Percentiles rank a stretch among this genome's conserved stretches.
Evolutionary conservation across 2,888 invertebrate genomes (phyloP).

Genomic region (Scrobipalpa costella): DNA sequence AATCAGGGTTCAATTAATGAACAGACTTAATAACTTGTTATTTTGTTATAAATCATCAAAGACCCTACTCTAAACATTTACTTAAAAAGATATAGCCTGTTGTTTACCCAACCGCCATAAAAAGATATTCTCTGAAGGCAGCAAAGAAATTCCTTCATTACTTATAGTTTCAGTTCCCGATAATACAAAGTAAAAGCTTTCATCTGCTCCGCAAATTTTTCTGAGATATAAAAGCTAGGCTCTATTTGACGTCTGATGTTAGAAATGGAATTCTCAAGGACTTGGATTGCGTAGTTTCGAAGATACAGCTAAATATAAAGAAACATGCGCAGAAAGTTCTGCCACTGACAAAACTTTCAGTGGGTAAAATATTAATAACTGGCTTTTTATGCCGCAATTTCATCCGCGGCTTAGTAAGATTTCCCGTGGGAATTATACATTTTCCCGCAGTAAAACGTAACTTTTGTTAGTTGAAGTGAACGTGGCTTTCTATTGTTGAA

Average conservation of each 20-base stretch:
- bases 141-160: slow-evolving; percentile 1
- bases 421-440: too few species aligned
- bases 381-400: too few species aligned
- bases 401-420: too few species aligned
- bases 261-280: background rate
- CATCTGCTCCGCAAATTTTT: background rate
- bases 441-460: too few species aligned
- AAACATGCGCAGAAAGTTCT: too few species aligned
- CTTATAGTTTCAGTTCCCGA: background rate
- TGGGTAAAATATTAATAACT: too few species aligned
- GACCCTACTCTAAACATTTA: background rate
- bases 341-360: too few species aligned
- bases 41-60: background rate
- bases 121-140: background rate
- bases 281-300: background rate
- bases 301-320: too few species aligned
- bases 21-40: background rate
- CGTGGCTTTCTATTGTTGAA: too few species aligned
- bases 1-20: too few species aligned
- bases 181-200: background rate
- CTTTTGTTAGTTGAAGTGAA: too few species aligned
- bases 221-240: slow-evolving; percentile 10
- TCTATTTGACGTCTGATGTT: slow-evolving; percentile 8
- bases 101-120: too few species aligned
- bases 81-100: background rate